These are phyloP conservation scores for Holothuria scabra DNA, from an alignment of 53 echinoderm and acorn worm genomes.

Conservation along the genomic window DNA sequence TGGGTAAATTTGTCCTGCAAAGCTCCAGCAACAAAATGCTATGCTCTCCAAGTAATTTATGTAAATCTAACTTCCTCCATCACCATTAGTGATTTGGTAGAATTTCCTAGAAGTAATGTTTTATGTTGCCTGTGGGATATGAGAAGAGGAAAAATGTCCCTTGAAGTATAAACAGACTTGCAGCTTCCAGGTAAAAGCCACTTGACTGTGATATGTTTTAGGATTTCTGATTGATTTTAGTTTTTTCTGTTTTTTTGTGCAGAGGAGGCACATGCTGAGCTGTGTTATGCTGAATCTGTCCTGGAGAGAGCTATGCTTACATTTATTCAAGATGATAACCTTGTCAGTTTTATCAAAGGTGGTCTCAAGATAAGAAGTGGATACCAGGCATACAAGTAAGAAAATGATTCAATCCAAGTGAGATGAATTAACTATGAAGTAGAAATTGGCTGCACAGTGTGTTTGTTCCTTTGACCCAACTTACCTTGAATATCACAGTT, in stretches of 20 bases:
- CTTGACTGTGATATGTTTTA: not conserved
- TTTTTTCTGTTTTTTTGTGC: conserved; percentile 8
- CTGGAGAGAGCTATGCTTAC: conserved; percentile 92
- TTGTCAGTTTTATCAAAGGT: conserved; percentile 96
- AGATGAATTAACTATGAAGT: too few relatives aligned
- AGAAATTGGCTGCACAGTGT: too few relatives aligned
- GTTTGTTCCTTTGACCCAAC: not conserved
- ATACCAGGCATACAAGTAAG: conserved; percentile 98
- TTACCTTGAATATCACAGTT: not conserved
- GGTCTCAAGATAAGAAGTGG: conserved; percentile 95
- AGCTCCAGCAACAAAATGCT: too few relatives aligned
- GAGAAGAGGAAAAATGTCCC: too few relatives aligned
- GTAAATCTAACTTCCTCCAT: too few relatives aligned
- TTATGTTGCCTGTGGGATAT: not conserved
- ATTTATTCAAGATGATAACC: conserved; percentile 98
- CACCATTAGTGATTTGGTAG: too few relatives aligned
- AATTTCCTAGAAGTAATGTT: too few relatives aligned
- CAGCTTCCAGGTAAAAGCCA: not conserved
- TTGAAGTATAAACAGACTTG: not conserved
- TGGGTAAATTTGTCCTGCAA: too few relatives aligned
- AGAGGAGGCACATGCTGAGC: conserved; percentile 95
- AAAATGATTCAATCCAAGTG: too few relatives aligned
- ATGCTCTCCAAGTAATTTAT: too few relatives aligned
- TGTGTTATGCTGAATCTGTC: conserved; percentile 97
- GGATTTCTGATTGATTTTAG: not conserved